Base-by-base conservation (phyloP, 2,797 vertebrate genomes). In the Erethizon dorsatum region DNA sequence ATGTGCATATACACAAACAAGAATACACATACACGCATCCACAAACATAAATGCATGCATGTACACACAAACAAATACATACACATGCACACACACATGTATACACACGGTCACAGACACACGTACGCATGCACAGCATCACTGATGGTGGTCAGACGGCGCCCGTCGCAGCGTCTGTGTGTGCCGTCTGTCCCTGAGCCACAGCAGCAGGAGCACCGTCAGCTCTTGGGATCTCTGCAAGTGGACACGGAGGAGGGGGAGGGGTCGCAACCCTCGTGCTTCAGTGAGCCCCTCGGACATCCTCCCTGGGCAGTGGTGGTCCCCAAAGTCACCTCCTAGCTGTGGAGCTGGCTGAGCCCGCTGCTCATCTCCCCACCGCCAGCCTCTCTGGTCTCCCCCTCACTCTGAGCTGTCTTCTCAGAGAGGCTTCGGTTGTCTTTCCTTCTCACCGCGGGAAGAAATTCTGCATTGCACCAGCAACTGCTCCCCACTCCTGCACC, bases 191-290 rank as follows among this genome's bases (percentile, higher is more conserved):
- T 18, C 41, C 41, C 56, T n/a, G 65, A 89, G 75, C 22, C 57
- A 61, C 67, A 28, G 18, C 37, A n/a, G 45, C 65, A 80, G 57
- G 12, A 57, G 11, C 52, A 24, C 18, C 1, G 2, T 63, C 52
- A 54, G 50, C 54, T 20, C 69, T 26, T 14, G 20, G 2, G 33
- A 57, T 33, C 37, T 13, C 18, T n/a, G 26, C 10, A 5, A 10
- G 11, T 17, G 3, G 71, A 54, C 33, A 18, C 2, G 20, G 3
- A 4, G 4, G 31, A 41, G n/a, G 20, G 69, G 69, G 37, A 37
- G 2, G 10, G n/a, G 11, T 65, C 1, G 18, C n/a, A 22, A 33
- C 45, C 18, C 10, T 0, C 1, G n/a, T 6, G 20, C 52, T 14
- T 79, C 24, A 14, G 82, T 6, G 37, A 61, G 50, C 45, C 20